Evolutionary conservation across 2,113 vertebrate genomes (phyloP).

Genomic region (Girardinichthys multiradiatus): DNA sequence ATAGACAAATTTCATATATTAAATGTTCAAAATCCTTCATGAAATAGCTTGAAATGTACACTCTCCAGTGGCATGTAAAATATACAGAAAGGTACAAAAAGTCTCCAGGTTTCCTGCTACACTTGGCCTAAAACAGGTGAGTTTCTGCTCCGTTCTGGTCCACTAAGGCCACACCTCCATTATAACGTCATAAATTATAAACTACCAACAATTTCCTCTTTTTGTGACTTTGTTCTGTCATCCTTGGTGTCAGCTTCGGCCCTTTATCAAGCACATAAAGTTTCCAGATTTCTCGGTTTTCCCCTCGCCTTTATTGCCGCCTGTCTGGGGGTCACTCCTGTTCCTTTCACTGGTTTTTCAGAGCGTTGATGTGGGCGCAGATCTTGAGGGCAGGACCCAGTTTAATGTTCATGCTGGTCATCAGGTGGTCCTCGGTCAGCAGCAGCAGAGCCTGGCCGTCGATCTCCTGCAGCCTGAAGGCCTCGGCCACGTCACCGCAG

Average conservation of each 20-base stretch:
- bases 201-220: slow-evolving; percentile 28
- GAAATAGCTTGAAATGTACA: slow-evolving; percentile 80
- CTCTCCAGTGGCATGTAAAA: slow-evolving; percentile 76
- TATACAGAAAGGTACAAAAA: slow-evolving; percentile 78
- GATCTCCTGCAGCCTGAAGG: slow-evolving; percentile 96
- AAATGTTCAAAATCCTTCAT: slow-evolving; percentile 83
- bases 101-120: slow-evolving; percentile 47
- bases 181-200: slow-evolving; percentile 45
- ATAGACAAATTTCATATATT: slow-evolving; percentile 85
- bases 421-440: slow-evolving; percentile 96
- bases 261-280: too few relatives aligned
- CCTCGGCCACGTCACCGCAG: slow-evolving; percentile 94
- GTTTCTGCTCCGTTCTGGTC: slow-evolving; percentile 9
- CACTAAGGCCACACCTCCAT: slow-evolving; percentile 54
- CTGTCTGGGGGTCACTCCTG: slow-evolving; percentile 39
- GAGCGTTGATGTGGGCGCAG: slow-evolving; percentile 95
- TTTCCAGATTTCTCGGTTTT: too few relatives aligned
- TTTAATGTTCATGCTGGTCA: slow-evolving; percentile 99
- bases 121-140: slow-evolving; percentile 36
- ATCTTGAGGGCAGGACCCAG: slow-evolving; percentile 97
- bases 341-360: slow-evolving; percentile 86
- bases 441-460: slow-evolving; percentile 97
- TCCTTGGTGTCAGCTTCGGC: slow-evolving; percentile 50
- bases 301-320: not conserved
- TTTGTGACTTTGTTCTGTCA: slow-evolving; percentile 58